phyloP scores from a whole-genome alignment of 2,797 vertebrate genomes.

The Clarias pachynema region DNA sequence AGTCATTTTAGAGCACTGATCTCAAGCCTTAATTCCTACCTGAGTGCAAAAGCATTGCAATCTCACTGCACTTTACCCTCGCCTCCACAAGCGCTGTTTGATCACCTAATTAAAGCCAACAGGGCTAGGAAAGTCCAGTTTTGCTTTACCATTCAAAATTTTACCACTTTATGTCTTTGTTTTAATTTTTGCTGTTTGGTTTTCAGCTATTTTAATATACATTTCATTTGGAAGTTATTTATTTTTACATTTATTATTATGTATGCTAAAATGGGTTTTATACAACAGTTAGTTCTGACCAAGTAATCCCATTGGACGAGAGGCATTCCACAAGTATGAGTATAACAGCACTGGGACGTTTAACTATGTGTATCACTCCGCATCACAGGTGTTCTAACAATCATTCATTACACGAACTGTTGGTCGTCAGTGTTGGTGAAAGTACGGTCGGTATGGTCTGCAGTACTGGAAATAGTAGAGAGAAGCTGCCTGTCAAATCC shows the following conservation, averaged over 20 bases:
- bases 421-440: too few species aligned
- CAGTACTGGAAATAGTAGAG: too few species aligned
- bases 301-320: too few species aligned
- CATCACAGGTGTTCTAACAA: too few species aligned
- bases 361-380: too few species aligned
- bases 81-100: background rate
- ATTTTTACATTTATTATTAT: background rate
- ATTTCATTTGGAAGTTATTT: background rate
- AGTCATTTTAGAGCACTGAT: background rate
- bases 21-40: background rate
- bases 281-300: too few species aligned
- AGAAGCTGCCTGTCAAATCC: too few species aligned
- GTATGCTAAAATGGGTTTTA: background rate
- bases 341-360: too few species aligned
- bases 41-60: background rate
- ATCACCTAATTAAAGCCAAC: slow-evolving; percentile 11
- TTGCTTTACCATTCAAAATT: background rate
- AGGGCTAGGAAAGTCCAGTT: background rate
- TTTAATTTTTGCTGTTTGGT: background rate
- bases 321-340: too few species aligned
- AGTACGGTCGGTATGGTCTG: too few species aligned
- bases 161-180: background rate
- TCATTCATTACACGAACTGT: too few species aligned
- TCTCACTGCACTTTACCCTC: background rate
- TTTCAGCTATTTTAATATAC: background rate